Evolutionary conservation across 2,113 vertebrate genomes (phyloP).

Genomic region (Vidua chalybeata): DNA sequence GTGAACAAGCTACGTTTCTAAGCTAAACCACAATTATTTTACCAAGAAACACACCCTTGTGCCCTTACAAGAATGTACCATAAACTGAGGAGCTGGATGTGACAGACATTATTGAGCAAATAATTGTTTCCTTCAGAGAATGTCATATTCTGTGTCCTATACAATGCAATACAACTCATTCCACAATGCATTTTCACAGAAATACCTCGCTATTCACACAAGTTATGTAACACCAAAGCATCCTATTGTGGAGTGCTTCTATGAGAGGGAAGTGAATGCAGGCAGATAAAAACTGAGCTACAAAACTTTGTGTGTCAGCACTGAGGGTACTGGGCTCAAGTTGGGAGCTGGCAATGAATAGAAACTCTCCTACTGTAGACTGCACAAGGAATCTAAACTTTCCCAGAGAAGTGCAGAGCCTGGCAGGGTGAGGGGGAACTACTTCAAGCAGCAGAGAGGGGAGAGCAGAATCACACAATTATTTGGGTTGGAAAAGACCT

Average conservation of each 20-base stretch:
- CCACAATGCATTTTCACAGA: not conserved
- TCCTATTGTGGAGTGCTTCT: not conserved
- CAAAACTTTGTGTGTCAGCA: not conserved
- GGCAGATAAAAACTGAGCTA: not conserved
- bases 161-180: not conserved
- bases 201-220: not conserved
- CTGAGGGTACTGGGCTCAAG: not conserved
- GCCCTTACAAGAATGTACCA: not conserved
- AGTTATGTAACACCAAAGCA: not conserved
- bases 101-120: not conserved
- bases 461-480: not conserved
- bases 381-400: not conserved
- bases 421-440: not conserved
- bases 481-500: not conserved
- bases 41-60: not conserved
- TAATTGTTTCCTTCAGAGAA: conserved; percentile 39
- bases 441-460: not conserved
- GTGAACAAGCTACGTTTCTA: not conserved
- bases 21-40: conserved; percentile 33
- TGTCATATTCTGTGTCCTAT: not conserved
- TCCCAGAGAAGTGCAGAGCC: not conserved
- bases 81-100: conserved; percentile 2
- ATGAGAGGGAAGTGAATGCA: not conserved
- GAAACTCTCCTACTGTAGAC: not conserved
- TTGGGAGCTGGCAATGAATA: not conserved